Base-by-base conservation (phyloP, 2,113 vertebrate genomes). In the Herpailurus yagouaroundi region DNA sequence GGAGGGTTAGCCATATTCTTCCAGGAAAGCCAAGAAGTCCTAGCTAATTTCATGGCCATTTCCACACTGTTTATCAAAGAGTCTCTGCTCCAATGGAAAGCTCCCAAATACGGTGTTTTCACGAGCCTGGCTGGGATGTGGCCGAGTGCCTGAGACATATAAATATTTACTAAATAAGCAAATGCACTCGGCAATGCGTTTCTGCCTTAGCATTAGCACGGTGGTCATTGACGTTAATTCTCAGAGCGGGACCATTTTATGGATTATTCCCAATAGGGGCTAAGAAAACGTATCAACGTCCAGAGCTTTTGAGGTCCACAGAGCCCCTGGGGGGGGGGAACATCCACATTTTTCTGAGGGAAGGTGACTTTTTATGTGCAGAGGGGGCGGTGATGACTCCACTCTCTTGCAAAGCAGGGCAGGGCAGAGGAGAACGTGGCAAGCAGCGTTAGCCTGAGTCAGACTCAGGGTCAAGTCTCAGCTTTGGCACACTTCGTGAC, bases 141-240 rank as follows among this genome's bases (percentile, higher is more conserved):
- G 92, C 89, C 0, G 6, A 76, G 38, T n/a, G 69, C 92, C 89
- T 19, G 21, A 83, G 92, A 73, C 52, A 41, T 76, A 36, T n/a
- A 95, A 93, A 91, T 93, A 81, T 91, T 98, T 57, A 85, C 77
- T 80, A 74, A 93, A 48, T 60, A 85, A 74, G 41, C 41, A 83
- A 92, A 60, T 25, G 21, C 9, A 25, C 63, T 94, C 69, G 85
- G 85, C 90, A 15, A 33, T 6, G 27, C 25, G 33, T 81, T 85
- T 77, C 73, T 63, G 48, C 18, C 19, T 60, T 19, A 19, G n/a
- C 69, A 79, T 45, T 16, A 29, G 18, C 36, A 11, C 1, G 3
- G 57, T 77, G 76, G 45, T 69, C 76, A 18, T 19, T 31, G 69
- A 41, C 29, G 5, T 45, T 55, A n/a, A 19, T 63, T 80, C 81